Base-by-base conservation (phyloP, 2,113 vertebrate species). In the Eupsittula cactorum region DNA sequence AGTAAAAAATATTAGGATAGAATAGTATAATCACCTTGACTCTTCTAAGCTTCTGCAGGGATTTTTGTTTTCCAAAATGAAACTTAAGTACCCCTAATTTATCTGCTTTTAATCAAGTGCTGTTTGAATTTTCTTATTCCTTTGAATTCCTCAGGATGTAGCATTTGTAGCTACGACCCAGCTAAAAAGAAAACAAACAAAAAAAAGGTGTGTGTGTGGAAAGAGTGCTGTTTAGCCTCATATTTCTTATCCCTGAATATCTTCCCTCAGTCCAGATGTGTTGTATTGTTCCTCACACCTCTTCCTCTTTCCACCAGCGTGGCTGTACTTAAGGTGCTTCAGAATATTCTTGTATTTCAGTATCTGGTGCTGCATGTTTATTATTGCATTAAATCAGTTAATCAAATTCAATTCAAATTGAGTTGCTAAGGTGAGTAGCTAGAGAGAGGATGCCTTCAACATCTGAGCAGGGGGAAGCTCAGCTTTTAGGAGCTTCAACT, bases 31-130 rank as follows among this genome's bases (percentile, higher is more conserved):
- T 60, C n/a, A n/a, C 23, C 33, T 47, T 68, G 37, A 23, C 37
- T 85, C 33, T 67, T 68, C 37, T 25, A 86, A 33, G 33, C 5
- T 37, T 65, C 19, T 46, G 41, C 7, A 71, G 15, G 35, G 50
- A 12, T 6, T 78, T 91, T 84, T 97, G 20, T 78, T 94, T 84
- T 50, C 49, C 8, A 55, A 67, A 87, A 67, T 47, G 57, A 83
- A 82, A 60, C 3, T 0, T 64, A 86, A 75, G 13, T 71, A 84
- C 10, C 7, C 11, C 47, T 16, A n/a, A 37, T 67, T 80, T 80
- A 21, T 70, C n/a, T 88, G 25, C 28, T 70, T 60, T 85, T 37
- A 53, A 33, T 41, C 24, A 37, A 42, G 5, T 44, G 25, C 16
- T 50, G 17, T 63, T 87, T 86, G 62, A 65, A 5, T 52, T 80